phyloP scores from a whole-genome alignment of 2,888 invertebrate species.

The Scelioninae gen. 1 region DNA sequence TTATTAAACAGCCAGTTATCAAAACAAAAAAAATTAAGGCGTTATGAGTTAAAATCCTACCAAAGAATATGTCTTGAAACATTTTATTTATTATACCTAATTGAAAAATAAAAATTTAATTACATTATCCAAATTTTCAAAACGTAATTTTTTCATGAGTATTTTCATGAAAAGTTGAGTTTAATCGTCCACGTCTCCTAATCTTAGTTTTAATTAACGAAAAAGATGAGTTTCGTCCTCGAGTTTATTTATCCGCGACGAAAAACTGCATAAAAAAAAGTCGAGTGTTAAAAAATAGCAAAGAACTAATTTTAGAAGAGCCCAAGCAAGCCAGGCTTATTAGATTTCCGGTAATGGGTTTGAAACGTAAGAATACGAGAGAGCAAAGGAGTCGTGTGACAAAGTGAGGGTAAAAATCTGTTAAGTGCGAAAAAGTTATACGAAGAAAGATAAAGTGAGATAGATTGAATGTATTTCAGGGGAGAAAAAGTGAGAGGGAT shows the following conservation, averaged over 20 bases:
- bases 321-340: constrained; percentile 10
- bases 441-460: constrained; percentile 25
- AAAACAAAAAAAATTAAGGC: no score
- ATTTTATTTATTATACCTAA: no score
- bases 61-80: no score
- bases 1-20: no score
- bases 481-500: constrained; percentile 4
- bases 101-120: no score
- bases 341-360: constrained; percentile 40
- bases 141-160: no score
- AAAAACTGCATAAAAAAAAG: not conserved
- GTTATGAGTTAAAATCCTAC: no score
- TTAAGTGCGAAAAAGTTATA: constrained; percentile 52
- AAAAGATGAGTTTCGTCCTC: not conserved
- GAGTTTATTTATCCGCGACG: constrained; percentile 6
- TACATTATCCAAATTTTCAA: no score
- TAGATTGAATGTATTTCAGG: constrained; percentile 8
- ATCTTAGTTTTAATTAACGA: not conserved
- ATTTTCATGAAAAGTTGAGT: no score
- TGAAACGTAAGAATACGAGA: constrained; percentile 18
- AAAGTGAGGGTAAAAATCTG: constrained; percentile 50
- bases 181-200: no score
- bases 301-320: constrained; percentile 27
- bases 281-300: constrained; percentile 3
- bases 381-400: constrained; percentile 25